phyloP scores from a whole-genome alignment of 2,797 vertebrate genomes.

The Phrynocephalus forsythii region DNA sequence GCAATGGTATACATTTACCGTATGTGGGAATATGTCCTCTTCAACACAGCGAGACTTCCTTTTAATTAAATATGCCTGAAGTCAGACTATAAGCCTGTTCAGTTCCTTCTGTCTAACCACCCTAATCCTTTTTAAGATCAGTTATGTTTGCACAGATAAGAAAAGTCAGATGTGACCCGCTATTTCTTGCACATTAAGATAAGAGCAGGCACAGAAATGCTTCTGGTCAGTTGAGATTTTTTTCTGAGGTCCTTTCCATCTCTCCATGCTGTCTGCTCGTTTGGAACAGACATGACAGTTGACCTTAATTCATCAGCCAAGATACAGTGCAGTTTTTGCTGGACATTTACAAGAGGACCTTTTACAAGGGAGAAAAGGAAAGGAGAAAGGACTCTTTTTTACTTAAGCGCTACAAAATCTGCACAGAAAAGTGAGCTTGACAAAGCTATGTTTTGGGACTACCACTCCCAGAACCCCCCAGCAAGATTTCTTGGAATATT shows the following conservation, averaged over 20 bases:
- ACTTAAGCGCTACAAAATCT: not conserved
- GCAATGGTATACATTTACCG: not conserved
- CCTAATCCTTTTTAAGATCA: slow-evolving; percentile 12
- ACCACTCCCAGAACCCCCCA: not conserved
- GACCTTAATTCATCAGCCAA: not conserved
- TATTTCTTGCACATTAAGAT: not conserved
- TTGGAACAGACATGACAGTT: not conserved
- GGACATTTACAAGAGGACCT: not conserved
- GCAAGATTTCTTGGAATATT: not conserved
- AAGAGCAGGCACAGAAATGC: not conserved
- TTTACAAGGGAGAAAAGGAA: not conserved
- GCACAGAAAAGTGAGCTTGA: too few species aligned
- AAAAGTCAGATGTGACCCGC: not conserved
- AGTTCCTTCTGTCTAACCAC: not conserved
- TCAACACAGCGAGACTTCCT: not conserved
- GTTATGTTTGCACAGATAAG: not conserved
- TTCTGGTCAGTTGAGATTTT: not conserved
- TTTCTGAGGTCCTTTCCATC: not conserved
- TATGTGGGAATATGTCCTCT: not conserved
- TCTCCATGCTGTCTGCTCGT: not conserved
- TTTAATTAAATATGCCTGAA: not conserved
- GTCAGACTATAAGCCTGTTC: not conserved
- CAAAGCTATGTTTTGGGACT: not conserved
- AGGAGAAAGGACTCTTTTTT: not conserved
- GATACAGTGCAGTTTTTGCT: not conserved